Conservation (phyloP, 2,113 vertebrate genomes). For the Fulica atra region DNA sequence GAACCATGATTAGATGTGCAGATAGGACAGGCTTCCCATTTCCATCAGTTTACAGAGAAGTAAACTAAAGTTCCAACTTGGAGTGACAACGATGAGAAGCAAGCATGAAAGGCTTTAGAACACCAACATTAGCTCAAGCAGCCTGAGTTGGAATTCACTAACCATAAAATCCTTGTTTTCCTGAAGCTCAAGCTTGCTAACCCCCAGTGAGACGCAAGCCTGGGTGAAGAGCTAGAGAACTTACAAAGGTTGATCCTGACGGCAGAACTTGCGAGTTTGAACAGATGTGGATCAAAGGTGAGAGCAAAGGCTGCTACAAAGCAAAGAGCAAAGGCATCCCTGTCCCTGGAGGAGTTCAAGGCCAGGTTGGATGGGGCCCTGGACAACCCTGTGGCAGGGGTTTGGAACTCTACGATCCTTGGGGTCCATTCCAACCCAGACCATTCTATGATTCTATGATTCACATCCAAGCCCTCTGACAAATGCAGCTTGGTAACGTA, state of each 20-base stretch:
- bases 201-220: background rate
- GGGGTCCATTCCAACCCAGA: too few relatives aligned
- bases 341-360: too few relatives aligned
- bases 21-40: background rate
- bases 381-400: too few relatives aligned
- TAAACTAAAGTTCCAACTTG: background rate
- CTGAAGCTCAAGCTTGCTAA: background rate
- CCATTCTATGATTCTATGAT: too few relatives aligned
- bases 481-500: rapidly evolving
- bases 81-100: background rate
- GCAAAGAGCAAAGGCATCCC: too few relatives aligned
- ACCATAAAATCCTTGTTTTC: background rate
- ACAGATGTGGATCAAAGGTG: background rate
- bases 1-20: background rate
- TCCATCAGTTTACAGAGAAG: background rate
- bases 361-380: too few relatives aligned
- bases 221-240: background rate
- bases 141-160: background rate
- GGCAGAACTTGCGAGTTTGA: background rate
- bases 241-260: background rate
- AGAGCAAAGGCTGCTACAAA: background rate
- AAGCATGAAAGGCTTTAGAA: background rate
- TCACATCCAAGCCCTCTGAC: background rate
- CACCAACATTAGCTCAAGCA: background rate
- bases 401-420: too few relatives aligned